Evolutionary conservation across 2,113 vertebrate species (phyloP).

Genomic region (Phyllostomus discolor): DNA sequence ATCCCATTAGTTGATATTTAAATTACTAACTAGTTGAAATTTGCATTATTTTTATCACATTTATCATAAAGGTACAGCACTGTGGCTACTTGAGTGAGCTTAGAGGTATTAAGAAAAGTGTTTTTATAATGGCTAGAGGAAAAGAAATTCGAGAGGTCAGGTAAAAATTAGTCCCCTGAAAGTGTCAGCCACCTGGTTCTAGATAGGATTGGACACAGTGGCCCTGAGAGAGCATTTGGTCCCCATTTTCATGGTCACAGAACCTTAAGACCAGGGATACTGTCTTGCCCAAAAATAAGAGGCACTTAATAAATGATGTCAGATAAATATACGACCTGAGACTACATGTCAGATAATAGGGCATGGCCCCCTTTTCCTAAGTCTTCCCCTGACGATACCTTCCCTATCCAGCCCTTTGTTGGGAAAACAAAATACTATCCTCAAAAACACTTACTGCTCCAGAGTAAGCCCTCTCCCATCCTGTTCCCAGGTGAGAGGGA

Average conservation of each 20-base stretch:
- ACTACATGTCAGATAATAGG: not conserved
- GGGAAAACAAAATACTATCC: conserved; percentile 14
- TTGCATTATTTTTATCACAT: not conserved
- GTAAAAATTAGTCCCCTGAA: not conserved
- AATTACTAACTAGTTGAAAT: conserved; percentile 1
- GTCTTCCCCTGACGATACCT: not conserved
- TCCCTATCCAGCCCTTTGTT: not conserved
- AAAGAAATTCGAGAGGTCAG: not conserved
- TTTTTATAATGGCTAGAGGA: not conserved
- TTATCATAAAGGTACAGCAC: not conserved
- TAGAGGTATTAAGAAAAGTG: not conserved
- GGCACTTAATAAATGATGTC: not conserved
- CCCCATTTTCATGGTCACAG: not conserved
- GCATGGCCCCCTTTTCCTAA: not conserved
- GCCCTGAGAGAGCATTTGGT: not conserved
- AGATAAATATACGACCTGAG: not conserved
- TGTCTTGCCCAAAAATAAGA: not conserved
- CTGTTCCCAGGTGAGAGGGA: not conserved
- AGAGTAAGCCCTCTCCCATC: not conserved
- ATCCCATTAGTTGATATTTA: not conserved
- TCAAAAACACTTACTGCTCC: not conserved
- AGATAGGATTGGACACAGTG: not conserved
- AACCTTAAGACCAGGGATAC: not conserved
- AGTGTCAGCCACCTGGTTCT: not conserved
- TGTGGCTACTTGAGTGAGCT: not conserved